Conservation (phyloP, 2,113 vertebrate species). For the Vicugna pacos region DNA sequence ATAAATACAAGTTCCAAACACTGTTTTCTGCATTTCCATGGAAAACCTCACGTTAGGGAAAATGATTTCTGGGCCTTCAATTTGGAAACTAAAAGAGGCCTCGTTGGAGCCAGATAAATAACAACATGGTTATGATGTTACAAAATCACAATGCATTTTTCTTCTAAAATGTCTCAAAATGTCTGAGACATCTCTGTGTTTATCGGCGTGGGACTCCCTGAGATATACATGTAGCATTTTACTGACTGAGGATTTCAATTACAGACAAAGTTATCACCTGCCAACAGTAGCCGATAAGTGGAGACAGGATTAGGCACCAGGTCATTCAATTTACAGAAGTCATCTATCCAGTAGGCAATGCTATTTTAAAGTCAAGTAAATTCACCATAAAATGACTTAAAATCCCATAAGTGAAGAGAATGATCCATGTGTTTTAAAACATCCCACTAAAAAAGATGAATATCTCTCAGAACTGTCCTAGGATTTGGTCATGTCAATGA, state of each 20-base stretch:
- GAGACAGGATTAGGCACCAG: not conserved
- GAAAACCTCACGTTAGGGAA: constrained; percentile 70
- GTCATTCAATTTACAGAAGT: not conserved
- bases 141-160: constrained; percentile 62
- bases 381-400: not conserved
- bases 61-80: constrained; percentile 72
- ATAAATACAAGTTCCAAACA: constrained; percentile 62
- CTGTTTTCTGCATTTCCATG: constrained; percentile 65
- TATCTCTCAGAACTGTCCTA: not conserved
- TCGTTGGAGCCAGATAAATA: constrained; percentile 76
- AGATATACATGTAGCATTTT: not conserved
- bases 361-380: not conserved
- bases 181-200: constrained; percentile 53
- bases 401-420: not conserved
- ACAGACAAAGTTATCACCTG: not conserved
- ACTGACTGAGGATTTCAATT: not conserved
- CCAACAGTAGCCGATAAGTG: not conserved
- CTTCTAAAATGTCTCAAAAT: constrained; percentile 56
- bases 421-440: not conserved
- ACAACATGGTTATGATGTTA: constrained; percentile 57
- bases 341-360: not conserved
- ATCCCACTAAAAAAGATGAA: not conserved
- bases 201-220: not conserved
- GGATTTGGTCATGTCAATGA: not conserved
- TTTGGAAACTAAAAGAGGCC: constrained; percentile 73